Evolutionary conservation across 2,888 invertebrate species (phyloP), one percentile per base, ranked within the genome.

Genomic region (Galerucella calmariensis): DNA sequence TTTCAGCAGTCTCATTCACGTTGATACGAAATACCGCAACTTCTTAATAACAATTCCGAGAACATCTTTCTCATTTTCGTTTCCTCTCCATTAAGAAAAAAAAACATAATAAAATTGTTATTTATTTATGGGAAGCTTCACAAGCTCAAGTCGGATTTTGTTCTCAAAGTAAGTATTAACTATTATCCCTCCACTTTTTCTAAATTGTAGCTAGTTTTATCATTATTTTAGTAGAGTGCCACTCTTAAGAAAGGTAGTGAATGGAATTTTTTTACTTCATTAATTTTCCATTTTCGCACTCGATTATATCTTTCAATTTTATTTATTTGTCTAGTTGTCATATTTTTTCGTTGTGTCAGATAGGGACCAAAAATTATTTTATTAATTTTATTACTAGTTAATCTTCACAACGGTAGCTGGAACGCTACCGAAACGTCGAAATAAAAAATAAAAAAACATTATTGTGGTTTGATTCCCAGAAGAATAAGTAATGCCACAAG

Each of bases 121-220:
- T 58, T 58, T 16, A 9, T 56, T 58, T 16, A 58, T 10, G 24
- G 16, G 8, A 58, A 58, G 10, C 58, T 24, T 9, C 5, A 58
- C 24, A 20, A 58, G 24, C n/a, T 12, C 20, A 0, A 9, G 58
- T 9, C 24, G 24, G 20, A 9, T 58, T 51, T 20, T 56, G 5
- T 10, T 35, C 35, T 35, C 51, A 53, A 51, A 67, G 12, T 16
- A 56, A 67, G 53, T 56, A 67, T 67, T 1, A 20, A 1, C 20
- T 66, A 14, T 56, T 16, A 41, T 67, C 35, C 6, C 6, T n/a
- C 41, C 35, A 35, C 56, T 56, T 11, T 35, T 35, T 35, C 41
- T 56, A 35, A 67, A 67, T 67, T 56, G 53, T 35, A 56, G 12
- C 41, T 67, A 53, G 53, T 67, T 56, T 35, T 56, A 56, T 20